Evolutionary conservation across 2,113 vertebrate species (phyloP).

Genomic region (Donacobius atricapilla): DNA sequence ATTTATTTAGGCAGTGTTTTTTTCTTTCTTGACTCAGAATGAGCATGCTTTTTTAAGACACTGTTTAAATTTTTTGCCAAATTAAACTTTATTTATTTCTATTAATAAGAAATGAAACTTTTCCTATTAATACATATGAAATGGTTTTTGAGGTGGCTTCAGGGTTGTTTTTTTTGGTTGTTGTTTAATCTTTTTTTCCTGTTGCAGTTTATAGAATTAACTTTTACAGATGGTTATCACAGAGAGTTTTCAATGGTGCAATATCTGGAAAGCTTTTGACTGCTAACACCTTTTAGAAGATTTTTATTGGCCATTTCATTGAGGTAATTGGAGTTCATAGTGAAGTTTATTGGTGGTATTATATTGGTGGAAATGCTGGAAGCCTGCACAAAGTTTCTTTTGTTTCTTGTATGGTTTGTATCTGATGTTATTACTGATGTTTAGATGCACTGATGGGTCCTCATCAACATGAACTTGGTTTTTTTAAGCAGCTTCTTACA

Average conservation of each 20-base stretch:
- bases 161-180: accelerated
- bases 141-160: accelerated
- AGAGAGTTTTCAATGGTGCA: not conserved
- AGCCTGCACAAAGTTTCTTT: not conserved
- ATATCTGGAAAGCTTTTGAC: not conserved
- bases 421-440: not conserved
- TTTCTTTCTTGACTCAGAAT: not conserved
- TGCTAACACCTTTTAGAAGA: not conserved
- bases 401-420: not conserved
- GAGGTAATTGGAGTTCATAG: not conserved
- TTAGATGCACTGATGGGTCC: not conserved
- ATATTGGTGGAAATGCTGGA: not conserved
- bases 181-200: not conserved
- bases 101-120: not conserved
- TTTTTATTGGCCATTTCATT: not conserved
- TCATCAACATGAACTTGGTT: not conserved
- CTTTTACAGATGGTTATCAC: not conserved
- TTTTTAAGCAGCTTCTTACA: not conserved
- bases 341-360: not conserved
- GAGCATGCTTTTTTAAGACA: not conserved
- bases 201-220: not conserved
- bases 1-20: not conserved
- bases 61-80: not conserved
- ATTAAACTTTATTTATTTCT: not conserved
- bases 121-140: not conserved